Evolutionary conservation across 2,888 invertebrate species (phyloP).

Genomic region (Nomada fabriciana): DNA sequence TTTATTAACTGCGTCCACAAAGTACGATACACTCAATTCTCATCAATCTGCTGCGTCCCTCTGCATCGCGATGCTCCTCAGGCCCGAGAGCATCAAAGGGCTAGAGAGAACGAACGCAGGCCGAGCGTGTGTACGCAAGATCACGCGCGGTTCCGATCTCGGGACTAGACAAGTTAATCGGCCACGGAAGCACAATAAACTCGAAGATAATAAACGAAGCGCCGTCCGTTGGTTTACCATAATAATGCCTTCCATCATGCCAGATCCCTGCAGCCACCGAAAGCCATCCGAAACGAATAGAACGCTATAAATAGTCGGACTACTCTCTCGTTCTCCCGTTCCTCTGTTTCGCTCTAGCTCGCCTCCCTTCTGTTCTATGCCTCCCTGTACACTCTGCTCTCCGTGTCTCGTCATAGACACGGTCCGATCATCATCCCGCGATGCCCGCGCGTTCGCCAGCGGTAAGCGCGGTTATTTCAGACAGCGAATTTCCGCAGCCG

Average conservation of each 20-base stretch:
- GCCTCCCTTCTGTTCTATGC: neutral
- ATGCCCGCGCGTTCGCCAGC: constrained; percentile 63
- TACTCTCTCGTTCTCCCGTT: constrained; percentile 57
- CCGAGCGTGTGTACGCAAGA: constrained; percentile 24
- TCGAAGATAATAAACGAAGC: constrained; percentile 81
- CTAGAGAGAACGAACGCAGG: constrained; percentile 10
- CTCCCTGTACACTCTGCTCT: constrained; percentile 39
- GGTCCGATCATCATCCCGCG: constrained; percentile 77
- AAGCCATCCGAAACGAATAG: constrained; percentile 80
- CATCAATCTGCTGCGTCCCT: neutral
- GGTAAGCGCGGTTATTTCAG: constrained; percentile 78
- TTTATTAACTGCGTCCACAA: too few relatives aligned
- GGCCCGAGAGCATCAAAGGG: constrained; percentile 28
- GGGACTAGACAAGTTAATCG: constrained; percentile 82
- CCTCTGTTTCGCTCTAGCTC: constrained; percentile 45
- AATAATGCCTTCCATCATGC: constrained; percentile 80
- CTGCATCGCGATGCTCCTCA: neutral
- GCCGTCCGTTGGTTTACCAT: constrained; percentile 79
- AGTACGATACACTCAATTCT: neutral
- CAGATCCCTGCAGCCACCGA: constrained; percentile 75
- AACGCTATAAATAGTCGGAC: constrained; percentile 76
- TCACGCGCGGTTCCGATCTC: constrained; percentile 67
- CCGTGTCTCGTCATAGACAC: constrained; percentile 56
- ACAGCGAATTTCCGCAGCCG: constrained; percentile 73
- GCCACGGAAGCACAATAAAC: constrained; percentile 82